These are phyloP conservation scores for Salvator merianae DNA, from an alignment of 2,113 vertebrate species.

Conservation along the genomic window DNA sequence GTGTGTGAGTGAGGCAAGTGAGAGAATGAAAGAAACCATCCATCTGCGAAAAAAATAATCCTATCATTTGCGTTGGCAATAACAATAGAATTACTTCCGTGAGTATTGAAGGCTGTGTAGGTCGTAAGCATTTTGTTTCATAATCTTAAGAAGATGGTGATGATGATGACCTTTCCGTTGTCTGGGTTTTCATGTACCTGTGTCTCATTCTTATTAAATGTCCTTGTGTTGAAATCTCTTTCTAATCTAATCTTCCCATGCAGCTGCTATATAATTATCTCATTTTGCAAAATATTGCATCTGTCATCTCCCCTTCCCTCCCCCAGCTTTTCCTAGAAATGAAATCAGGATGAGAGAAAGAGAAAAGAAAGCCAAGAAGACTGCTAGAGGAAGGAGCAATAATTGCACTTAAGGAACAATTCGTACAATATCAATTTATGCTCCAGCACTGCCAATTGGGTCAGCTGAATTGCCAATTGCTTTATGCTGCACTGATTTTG, in stretches of 20 bases:
- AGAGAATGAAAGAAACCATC: slow-evolving; percentile 17
- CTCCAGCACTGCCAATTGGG: background rate
- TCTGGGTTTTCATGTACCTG: slow-evolving; percentile 45
- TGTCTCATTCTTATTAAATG: slow-evolving; percentile 70
- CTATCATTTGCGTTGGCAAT: slow-evolving; percentile 62
- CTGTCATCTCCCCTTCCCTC: slow-evolving; percentile 58
- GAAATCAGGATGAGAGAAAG: slow-evolving; percentile 37
- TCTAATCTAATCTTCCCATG: slow-evolving; percentile 73
- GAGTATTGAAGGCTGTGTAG: slow-evolving; percentile 57
- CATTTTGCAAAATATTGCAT: slow-evolving; percentile 75
- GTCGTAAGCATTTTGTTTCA: slow-evolving; percentile 57
- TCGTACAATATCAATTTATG: slow-evolving; percentile 31
- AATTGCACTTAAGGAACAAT: slow-evolving; percentile 53
- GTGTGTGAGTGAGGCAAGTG: slow-evolving; percentile 34
- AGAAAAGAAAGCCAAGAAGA: slow-evolving; percentile 29
- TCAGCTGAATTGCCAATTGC: background rate
- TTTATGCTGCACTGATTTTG: background rate
- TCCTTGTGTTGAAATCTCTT: slow-evolving; percentile 67
- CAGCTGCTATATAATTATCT: slow-evolving; percentile 75
- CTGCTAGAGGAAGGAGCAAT: slow-evolving; percentile 51
- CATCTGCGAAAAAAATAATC: slow-evolving; percentile 55
- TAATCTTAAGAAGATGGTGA: slow-evolving; percentile 53
- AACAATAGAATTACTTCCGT: slow-evolving; percentile 66
- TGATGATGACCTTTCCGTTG: slow-evolving; percentile 65
- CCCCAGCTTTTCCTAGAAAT: slow-evolving; percentile 38